Conservation (phyloP, 2,113 vertebrate species). For the Lepus americanus region DNA sequence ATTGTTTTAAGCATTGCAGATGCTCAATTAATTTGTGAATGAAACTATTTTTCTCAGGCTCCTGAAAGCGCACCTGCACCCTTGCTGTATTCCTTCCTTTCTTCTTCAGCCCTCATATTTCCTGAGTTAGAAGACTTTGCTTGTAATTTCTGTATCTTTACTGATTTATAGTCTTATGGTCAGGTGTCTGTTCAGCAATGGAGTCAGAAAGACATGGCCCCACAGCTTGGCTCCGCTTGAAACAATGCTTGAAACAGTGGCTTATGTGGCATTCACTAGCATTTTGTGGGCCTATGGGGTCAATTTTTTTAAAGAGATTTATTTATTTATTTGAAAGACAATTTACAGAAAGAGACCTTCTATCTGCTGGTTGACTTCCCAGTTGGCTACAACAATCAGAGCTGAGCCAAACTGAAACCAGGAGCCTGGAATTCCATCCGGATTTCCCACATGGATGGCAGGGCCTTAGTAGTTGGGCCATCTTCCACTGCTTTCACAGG, state of each 20-base stretch:
- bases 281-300: not conserved
- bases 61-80: not conserved
- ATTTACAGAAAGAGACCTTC: too few species aligned
- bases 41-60: not conserved
- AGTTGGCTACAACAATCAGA: too few species aligned
- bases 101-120: not conserved
- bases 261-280: not conserved
- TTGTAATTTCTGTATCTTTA: not conserved
- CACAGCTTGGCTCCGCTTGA: not conserved
- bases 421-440: too few species aligned
- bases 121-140: not conserved
- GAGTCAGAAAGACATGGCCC: not conserved
- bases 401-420: too few species aligned
- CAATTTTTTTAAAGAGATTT: not conserved
- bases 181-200: not conserved
- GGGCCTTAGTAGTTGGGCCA: too few species aligned
- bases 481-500: too few species aligned
- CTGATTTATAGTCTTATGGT: not conserved
- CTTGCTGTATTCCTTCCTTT: not conserved
- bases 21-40: not conserved
- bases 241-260: not conserved
- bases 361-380: too few species aligned
- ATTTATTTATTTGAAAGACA: too few species aligned
- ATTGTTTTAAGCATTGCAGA: not conserved
- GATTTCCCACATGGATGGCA: too few species aligned